Evolutionary conservation across 2,113 vertebrate species (phyloP), one percentile per base, ranked within the genome.

Genomic region (Porphyrio hochstetteri): DNA sequence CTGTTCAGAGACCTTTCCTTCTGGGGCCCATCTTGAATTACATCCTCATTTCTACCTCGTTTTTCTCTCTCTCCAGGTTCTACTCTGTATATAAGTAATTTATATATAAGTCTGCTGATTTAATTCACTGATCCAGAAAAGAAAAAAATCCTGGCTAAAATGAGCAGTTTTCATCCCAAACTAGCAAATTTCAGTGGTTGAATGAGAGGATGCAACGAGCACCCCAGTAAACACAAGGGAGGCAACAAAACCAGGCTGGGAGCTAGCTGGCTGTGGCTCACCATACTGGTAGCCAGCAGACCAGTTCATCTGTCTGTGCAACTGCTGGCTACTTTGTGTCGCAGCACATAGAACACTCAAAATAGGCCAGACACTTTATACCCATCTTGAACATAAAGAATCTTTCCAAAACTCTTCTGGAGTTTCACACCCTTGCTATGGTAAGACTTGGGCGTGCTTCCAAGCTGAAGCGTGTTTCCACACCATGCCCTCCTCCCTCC

Each of bases 341-440:
- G 90, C 48, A 82, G 84, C 77, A 75, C 81, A 59, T 0, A 3
- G 10, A 87, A 72, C 18, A 44, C 88, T 92, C 94, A 94, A 95
- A 94, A 93, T 88, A 95, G 95, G 28, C 71, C 20, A 25, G 79
- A 88, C 36, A 70, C 69, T 82, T 94, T 72, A 88, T 77, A 92
- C 69, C 85, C 40, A 31, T 48, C 75, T 24, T 28, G 63, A 95
- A 90, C 6, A 42, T 38, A 79, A 94, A 91, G 70, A 91, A 96
- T 77, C 70, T 85, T 94, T 92, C 88, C 90, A 76, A 80, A 92
- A 88, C 61, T 64, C 70, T 33, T 17, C 14, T 10, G 29, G 50
- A 90, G 85, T 63, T 82, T 65, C 28, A 53, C 24, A 79, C 59
- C 75, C 75, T 93, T 40, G 48, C 70, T 50, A 59, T 18, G 74